phyloP scores from a whole-genome alignment of 64 coral and sea anemone genomes.

The Dendronephthya gigantea region DNA sequence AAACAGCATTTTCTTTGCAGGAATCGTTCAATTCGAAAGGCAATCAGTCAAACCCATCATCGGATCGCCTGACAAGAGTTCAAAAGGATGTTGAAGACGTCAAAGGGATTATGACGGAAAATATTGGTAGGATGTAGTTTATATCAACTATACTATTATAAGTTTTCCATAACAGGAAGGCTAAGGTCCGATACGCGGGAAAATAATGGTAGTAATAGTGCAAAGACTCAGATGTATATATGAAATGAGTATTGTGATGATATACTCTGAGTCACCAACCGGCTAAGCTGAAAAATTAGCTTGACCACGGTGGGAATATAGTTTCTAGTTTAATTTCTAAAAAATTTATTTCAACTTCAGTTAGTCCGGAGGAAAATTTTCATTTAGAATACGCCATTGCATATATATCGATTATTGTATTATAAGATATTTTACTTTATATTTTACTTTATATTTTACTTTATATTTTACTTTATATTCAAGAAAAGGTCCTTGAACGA shows the following conservation, averaged over 20 bases:
- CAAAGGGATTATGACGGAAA: constrained; percentile 90
- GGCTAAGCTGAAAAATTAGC: too few species aligned
- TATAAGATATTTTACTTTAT: background rate
- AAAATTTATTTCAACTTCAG: too few species aligned
- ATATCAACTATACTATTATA: background rate
- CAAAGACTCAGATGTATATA: too few species aligned
- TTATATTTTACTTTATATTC: background rate
- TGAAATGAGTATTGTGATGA: too few species aligned
- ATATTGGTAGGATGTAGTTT: constrained; percentile 59
- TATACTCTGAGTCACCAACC: too few species aligned
- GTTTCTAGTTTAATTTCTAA: too few species aligned
- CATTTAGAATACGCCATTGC: too few species aligned
- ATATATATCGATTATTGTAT: too few species aligned
- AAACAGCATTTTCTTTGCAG: background rate
- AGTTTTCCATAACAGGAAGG: background rate
- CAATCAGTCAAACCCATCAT: background rate
- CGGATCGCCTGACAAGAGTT: constrained; percentile 54
- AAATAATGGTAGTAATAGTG: too few species aligned
- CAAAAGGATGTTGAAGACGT: constrained; percentile 72
- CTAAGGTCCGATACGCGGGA: background rate
- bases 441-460: background rate
- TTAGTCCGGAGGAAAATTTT: too few species aligned
- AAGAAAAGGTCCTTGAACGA: constrained; percentile 97
- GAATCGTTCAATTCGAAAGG: background rate
- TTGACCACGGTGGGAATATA: too few species aligned